Base-by-base conservation (phyloP, 2,888 invertebrate species). In the Helleia helle region DNA sequence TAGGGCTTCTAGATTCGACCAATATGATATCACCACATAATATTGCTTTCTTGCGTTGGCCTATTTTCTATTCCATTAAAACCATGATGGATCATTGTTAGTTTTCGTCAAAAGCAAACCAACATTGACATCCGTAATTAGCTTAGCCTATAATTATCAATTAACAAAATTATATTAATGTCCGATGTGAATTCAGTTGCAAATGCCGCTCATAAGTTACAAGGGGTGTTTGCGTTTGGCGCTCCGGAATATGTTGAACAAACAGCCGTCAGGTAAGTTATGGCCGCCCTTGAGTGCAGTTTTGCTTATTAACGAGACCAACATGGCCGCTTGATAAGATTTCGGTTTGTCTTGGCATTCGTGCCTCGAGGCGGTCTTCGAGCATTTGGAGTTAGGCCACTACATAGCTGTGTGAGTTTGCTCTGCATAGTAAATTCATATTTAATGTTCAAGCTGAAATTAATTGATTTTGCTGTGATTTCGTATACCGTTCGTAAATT, bases 251-350 rank as follows among this genome's bases (percentile, higher is more conserved):
- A 61, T 65, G 65, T 64, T 71, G 56, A 47, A 63, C 75, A 79
- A 77, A 79, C 69, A 75, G 70, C 75, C 74, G 61, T 65, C 71
- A 79, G 77, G 77, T 69, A 61, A 69, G 63, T 66, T 71, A 66
- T 58, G 64, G 64, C 57, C 55, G 64, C 66, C 63, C 69, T 63
- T 69, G 76, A 80, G 76, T 75, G 71, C 67, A 81, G 76, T 79
- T 83, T 83, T 81, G 80, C 77, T 83, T 83, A 83, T 81, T 83
- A 83, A 79, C 74, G 63, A 74, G 58, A 65, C 72, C 70, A 80
- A 75, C 69, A 77, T 73, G 79, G 80, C 74, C 62, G 71, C 65
- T 73, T 75, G 83, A 73, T 81, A 83, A 83, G 81, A 83, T 81
- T 83, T 77, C 54, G 71, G 81, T 75, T 80, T 76, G 83, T 80